A percentile compares a stretch with the other conserved stretches of the same genome.
These are phyloP conservation scores for Neoaliturus tenellus DNA, from an alignment of 2,888 invertebrate species.

Conservation along the genomic window DNA sequence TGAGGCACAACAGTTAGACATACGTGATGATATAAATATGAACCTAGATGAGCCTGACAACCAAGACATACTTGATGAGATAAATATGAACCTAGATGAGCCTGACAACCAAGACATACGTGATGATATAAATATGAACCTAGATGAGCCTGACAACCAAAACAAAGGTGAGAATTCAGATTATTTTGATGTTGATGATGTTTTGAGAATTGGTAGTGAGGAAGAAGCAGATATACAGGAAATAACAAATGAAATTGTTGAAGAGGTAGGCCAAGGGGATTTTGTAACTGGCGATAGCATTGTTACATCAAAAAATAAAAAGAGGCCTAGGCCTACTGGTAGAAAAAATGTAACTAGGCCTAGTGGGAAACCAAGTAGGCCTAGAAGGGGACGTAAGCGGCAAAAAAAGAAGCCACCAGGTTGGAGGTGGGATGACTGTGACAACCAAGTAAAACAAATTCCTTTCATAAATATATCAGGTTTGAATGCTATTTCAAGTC, in stretches of 20 bases:
- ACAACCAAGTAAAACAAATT: neutral
- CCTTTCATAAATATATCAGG: neutral
- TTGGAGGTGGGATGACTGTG: neutral
- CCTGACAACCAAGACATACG: neutral
- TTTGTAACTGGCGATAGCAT: neutral
- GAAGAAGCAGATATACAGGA: neutral
- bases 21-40: neutral
- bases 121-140: neutral
- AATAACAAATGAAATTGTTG: neutral
- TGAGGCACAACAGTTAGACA: neutral
- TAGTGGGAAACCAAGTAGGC: conserved; percentile 1
- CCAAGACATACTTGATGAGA: neutral
- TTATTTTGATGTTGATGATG: neutral
- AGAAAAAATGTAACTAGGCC: neutral
- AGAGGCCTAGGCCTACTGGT: neutral
- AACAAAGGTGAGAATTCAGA: neutral
- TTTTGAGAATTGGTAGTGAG: neutral
- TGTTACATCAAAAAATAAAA: neutral
- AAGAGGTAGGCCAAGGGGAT: conserved; percentile 4
- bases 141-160: neutral
- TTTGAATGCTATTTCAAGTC: conserved; percentile 9
- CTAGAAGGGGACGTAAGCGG: neutral
- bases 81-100: neutral
- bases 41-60: neutral
- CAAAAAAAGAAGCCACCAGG: neutral